These are phyloP conservation scores for Megaustenia siamemsis DNA, from an alignment of 2,888 invertebrate species.

Conservation along the genomic window DNA sequence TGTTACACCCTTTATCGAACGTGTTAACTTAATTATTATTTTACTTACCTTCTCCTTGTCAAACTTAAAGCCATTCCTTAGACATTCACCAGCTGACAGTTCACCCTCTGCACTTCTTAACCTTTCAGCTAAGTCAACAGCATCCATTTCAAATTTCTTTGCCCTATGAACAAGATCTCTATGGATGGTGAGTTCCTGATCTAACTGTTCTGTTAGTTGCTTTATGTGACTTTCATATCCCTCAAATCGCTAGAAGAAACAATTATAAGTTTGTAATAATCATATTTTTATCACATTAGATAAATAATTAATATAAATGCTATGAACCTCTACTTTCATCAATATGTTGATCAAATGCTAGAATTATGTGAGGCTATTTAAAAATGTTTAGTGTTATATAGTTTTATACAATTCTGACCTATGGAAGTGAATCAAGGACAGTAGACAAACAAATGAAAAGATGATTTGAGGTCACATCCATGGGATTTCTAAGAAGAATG, in stretches of 20 bases:
- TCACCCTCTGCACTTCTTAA: conserved; percentile 90
- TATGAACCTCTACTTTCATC: too few relatives aligned
- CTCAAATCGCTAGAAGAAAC: conserved; percentile 67
- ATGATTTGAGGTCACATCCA: too few relatives aligned
- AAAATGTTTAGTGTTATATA: too few relatives aligned
- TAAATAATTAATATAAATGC: too few relatives aligned
- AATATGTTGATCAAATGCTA: too few relatives aligned
- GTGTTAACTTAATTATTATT: too few relatives aligned
- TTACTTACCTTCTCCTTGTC: conserved; percentile 88
- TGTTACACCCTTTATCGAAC: too few relatives aligned
- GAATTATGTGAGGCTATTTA: too few relatives aligned
- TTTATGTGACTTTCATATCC: conserved; percentile 87
- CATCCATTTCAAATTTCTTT: conserved; percentile 88
- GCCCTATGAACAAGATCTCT: conserved; percentile 85
- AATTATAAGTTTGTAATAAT: neutral
- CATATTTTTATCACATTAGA: neutral
- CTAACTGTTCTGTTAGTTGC: conserved; percentile 87
- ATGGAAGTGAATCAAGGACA: too few relatives aligned
- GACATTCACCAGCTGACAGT: conserved; percentile 86
- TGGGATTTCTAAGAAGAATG: too few relatives aligned
- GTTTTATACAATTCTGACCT: too few relatives aligned
- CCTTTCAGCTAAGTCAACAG: conserved; percentile 86
- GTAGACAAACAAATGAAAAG: too few relatives aligned
- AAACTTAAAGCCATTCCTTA: conserved; percentile 86
- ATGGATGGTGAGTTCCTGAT: conserved; percentile 85